Conservation (phyloP, 1,140 invertebrate species). For the Zaprionus nigranus region DNA sequence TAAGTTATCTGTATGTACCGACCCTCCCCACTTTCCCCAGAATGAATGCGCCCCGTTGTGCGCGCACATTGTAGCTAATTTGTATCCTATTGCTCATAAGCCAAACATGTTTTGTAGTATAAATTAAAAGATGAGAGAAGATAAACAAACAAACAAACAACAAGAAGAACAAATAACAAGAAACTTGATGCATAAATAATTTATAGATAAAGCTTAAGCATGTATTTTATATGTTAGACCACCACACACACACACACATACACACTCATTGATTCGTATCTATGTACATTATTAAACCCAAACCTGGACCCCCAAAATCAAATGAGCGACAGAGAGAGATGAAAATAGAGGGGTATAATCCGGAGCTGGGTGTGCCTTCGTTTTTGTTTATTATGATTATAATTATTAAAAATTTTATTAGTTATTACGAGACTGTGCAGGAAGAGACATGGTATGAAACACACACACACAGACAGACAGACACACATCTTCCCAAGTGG, state of each 20-base stretch:
- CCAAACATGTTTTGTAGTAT: conserved; percentile 50
- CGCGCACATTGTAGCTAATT: conserved; percentile 67
- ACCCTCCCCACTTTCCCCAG: background rate
- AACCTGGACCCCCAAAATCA: conserved; percentile 3
- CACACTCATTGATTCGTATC: conserved; percentile 25
- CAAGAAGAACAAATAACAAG: conserved; percentile 1
- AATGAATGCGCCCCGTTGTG: conserved; percentile 8
- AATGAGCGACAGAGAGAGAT: background rate
- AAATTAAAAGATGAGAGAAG: conserved; percentile 23
- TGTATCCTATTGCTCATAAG: conserved; percentile 58
- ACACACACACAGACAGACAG: background rate
- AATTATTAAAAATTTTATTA: conserved; percentile 33
- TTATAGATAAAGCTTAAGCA: conserved; percentile 39
- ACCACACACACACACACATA: background rate
- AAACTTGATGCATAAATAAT: conserved; percentile 42
- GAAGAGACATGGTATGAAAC: conserved; percentile 22
- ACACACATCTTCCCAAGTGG: conserved; percentile 34
- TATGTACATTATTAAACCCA: conserved; percentile 39
- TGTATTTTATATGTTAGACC: conserved; percentile 50
- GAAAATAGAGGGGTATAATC: background rate
- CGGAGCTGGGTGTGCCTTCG: conserved; percentile 50
- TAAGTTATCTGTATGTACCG: conserved; percentile 59
- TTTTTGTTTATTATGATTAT: conserved; percentile 34
- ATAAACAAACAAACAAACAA: conserved; percentile 5
- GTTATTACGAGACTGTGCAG: conserved; percentile 41